These are phyloP conservation scores for Cerastoderma edule DNA, from an alignment of 2,888 invertebrate genomes.

Conservation along the genomic window DNA sequence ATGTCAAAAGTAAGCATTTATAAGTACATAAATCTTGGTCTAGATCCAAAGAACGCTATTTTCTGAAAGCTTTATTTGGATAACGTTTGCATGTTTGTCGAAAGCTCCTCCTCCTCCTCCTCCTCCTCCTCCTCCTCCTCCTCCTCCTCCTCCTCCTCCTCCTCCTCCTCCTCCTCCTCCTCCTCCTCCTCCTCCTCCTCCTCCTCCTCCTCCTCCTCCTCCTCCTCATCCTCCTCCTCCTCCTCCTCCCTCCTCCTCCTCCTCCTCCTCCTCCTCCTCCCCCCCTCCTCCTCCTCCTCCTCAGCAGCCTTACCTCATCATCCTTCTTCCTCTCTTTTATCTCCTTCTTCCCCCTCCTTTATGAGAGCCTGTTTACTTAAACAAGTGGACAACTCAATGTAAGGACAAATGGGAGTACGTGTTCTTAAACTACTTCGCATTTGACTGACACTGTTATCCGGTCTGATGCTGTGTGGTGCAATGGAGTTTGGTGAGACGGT, in stretches of 20 bases:
- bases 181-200: neutral
- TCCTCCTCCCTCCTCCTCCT: neutral
- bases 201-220: slow-evolving; percentile 1
- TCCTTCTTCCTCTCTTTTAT: neutral
- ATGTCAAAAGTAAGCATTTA: too few relatives aligned
- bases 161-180: slow-evolving; percentile 1
- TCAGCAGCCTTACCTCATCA: neutral
- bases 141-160: slow-evolving; percentile 1
- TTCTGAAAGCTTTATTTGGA: too few relatives aligned
- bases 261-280: neutral
- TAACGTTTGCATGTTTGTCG: too few relatives aligned
- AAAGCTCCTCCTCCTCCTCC: neutral
- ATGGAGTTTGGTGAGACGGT: too few relatives aligned
- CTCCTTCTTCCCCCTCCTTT: neutral
- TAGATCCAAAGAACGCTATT: too few relatives aligned
- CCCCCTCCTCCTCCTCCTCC: neutral
- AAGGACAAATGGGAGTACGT: too few relatives aligned
- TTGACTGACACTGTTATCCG: too few relatives aligned
- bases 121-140: slow-evolving; percentile 1
- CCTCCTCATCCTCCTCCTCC: neutral
- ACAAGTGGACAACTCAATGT: too few relatives aligned
- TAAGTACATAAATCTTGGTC: too few relatives aligned
- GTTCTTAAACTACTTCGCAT: too few relatives aligned
- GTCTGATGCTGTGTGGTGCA: too few relatives aligned
- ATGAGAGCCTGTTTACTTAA: too few relatives aligned